Base-by-base conservation (phyloP, 2,888 invertebrate species). In the Hyposoter dolosus region DNA sequence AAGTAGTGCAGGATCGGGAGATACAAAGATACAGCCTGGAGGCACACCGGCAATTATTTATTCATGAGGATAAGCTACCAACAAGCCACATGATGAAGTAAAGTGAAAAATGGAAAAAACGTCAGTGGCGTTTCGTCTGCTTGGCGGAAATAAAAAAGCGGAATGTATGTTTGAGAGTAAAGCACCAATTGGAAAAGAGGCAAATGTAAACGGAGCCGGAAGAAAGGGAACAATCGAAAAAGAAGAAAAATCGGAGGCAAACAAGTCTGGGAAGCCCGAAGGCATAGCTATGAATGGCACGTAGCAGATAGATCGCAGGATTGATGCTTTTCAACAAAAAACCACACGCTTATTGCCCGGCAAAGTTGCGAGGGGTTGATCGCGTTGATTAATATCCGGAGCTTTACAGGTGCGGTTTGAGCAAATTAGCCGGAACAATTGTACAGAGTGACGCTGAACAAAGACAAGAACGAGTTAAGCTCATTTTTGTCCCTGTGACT, bases 371-470 rank as follows among this genome's bases (percentile, higher is more conserved):
- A 56, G 35, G 28, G 50, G 68, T 78, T 75, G 81, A 86, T 86
- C 75, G 69, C 45, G 77, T 84, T 86, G 86, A 84, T 86, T 84
- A 84, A 86, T 86, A 86, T 84, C 81, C 75, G 75, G 82, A 82
- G 56, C 23, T 79, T 84, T 82, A 86, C 86, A 86, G 86, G 86
- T 84, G 81, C 75, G 78, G 82, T 75, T 76, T 68, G 78, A 81
- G 75, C 82, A 86, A 82, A 82, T 86, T 86, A 75, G 82, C 84
- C 82, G 56, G 86, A 78, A 82, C 75, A 79, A 82, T 74, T 56
- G 78, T 15, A 40, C 9, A 53, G n/a, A 68, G 45, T 71, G 23
- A 56, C 7, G 60, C 28, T 40, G 76, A 47, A 43, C 60, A 68
- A 43, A 74, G 74, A 47, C 35, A 56, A 50, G 23, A 74, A 68